Evolutionary conservation across 1,140 invertebrate genomes (phyloP), one percentile per base, ranked within the genome.

Genomic region (Ceratina australensis): DNA sequence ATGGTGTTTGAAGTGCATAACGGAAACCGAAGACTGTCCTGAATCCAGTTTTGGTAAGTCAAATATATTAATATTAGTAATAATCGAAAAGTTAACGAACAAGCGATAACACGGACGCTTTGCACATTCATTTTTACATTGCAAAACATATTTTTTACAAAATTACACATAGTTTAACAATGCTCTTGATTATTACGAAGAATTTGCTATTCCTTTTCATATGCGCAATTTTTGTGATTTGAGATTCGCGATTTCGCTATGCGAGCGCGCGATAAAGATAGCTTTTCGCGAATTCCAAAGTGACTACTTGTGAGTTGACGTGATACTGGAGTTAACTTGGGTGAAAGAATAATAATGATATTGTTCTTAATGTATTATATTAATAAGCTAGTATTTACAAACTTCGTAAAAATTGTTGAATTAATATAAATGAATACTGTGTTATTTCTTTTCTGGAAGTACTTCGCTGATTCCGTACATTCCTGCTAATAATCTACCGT

Each of bases 391-490:
- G 52, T 67, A 68, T 74, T 67, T 33, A 75, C 59, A 65, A n/a
- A 4, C 64, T 67, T 49, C n/a, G 15, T 65, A 65, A 1, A 79
- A 68, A 61, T 47, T 7, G n/a, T n/a, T 50, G 52, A 47, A 49
- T 10, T 49, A 47, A 54, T 28, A 42, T 65, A 60, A 20, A 57
- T 54, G 3, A 67, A 75, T 47, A 77, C 24, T 59, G 18, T 8
- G 49, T 89, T 80, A 91, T 79, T 93, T 93, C 65, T 92, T 92
- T 60, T 93, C 91, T 13, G 88, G 86, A 26, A 93, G 88, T 28
- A 93, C 93, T 91, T 96, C 95, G 49, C 94, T 94, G 60, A 96
- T 94, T 18, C 95, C 95, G 79, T 96, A 96, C 87, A 96, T 94
- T 22, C 95, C 96, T 18, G 95, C 94, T 18, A 96, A 83, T 18